A percentile compares a stretch with the other conserved stretches of the same genome.
Evolutionary conservation across 1,140 invertebrate species (phyloP).

Genomic region (Laodelphax striatellus): DNA sequence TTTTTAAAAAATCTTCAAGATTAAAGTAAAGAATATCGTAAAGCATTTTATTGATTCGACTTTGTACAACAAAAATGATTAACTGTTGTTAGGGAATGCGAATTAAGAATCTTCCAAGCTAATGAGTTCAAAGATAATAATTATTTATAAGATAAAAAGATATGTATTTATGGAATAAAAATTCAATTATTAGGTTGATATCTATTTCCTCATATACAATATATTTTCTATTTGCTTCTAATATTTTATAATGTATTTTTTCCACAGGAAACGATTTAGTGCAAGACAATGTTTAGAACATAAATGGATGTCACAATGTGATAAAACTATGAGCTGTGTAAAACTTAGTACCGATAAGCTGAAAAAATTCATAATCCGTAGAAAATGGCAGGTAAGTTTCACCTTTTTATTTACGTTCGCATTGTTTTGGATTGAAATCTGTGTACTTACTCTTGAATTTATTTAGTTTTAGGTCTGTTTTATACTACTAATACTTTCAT

Average conservation of each 20-base stretch:
- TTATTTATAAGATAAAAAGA: too few species aligned
- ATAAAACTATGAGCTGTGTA: conserved; percentile 47
- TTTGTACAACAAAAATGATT: not conserved
- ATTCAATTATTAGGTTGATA: too few species aligned
- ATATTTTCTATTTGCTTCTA: too few species aligned
- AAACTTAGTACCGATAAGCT: conserved; percentile 73
- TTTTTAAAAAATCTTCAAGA: not conserved
- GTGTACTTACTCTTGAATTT: conserved; percentile 2
- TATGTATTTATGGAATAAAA: too few species aligned
- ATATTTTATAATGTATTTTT: not conserved
- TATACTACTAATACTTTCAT: not conserved
- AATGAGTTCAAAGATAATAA: too few species aligned
- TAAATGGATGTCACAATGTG: conserved; percentile 58
- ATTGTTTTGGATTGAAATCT: not conserved
- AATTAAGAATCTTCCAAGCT: not conserved
- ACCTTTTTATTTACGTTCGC: not conserved
- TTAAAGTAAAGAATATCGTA: not conserved
- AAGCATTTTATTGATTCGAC: not conserved
- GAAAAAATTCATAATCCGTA: conserved; percentile 75
- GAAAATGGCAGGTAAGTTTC: conserved; percentile 78
- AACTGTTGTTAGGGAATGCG: not conserved
- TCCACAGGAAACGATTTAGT: conserved; percentile 55
- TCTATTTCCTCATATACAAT: too few species aligned
- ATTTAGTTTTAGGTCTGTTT: conserved; percentile 7
- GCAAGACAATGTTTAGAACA: conserved; percentile 67